Evolutionary conservation across 2,888 invertebrate species (phyloP), one percentile per base, ranked within the genome.

Genomic region (Sarcophaga caerulescens): DNA sequence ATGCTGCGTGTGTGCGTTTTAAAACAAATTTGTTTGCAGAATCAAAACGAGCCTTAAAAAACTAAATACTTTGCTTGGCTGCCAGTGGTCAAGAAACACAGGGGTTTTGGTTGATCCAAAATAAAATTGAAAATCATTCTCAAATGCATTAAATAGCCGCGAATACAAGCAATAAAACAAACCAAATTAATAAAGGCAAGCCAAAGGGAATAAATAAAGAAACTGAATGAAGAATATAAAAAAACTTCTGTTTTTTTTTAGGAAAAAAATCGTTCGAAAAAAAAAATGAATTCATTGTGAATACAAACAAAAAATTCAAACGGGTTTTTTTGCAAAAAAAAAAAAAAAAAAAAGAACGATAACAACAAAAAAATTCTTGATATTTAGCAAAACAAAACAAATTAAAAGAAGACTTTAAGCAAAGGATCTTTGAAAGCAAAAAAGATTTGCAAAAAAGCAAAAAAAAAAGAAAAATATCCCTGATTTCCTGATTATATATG

Each of bases 81-180:
- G 63, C 14, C 66, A 52, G 57, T 75, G 74, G 84, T 79, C 84
- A 84, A 84, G 75, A 52, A 52, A 52, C 52, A 52, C 65, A 59
- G 19, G 45, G 44, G 14, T 25, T 68, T 73, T 69, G n/a, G 57
- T 44, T 21, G 45, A 21, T 19, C 45, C 35, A 52, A 47, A 83
- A 81, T 75, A 78, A 81, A 77, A 74, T 35, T 35, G 10, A 35
- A 35, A 35, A 35, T 76, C 47, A 74, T 80, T 74, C 75, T 45
- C 69, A 82, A 77, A 85, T 78, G 52, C 76, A 63, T 45, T 84
- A 88, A 87, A 87, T 84, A 79, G 81, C 88, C 88, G 80, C 86
- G 86, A 82, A 79, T 75, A 78, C 69, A 82, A 85, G 79, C 69
- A 77, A 69, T 68, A 73, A 62, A 82, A 81, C 80, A 84, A 74